Base-by-base conservation (phyloP, 1,140 invertebrate species). In the Penaeus vannamei region DNA sequence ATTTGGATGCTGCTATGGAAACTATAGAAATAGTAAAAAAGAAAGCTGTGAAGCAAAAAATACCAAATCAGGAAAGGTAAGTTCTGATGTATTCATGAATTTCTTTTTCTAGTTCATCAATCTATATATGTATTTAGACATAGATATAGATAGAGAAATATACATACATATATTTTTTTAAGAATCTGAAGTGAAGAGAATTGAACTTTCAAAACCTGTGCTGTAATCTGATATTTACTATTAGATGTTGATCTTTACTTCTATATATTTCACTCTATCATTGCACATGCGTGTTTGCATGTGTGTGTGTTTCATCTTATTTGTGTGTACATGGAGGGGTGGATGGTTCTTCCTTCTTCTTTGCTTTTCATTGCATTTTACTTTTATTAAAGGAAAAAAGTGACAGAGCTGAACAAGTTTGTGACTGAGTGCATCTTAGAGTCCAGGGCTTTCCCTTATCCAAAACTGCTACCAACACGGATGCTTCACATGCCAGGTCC, bases 381-480 rank as follows among this genome's bases (percentile, higher is more conserved):
- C 53, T 53, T 42, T 42, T 42, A 8, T 53, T 53, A 53, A 12
- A 84, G 83, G 20, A 84, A 66, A 42, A 84, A 26, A 19, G 42
- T 20, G 14, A 14, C 62, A 20, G 83, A 84, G 7, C 46, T 84
- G 14, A 69, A 42, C 19, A 20, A 23, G 20, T 17, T 46, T 22
- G 36, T 85, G 4, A 53, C 77, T 29, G 66, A 85, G 2, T n/a
- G 46, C 26, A 59, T 88, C 53, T 36, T 88, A 61, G 36, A 84
- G 26, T 88, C 86, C 14, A 83, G 29, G 29, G 86, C 81, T 69
- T 88, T 88, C 53, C 86, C 86, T 29, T 84, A 84, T 32, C 86
- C 86, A 22, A 61, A 72, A 10, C 32, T 88, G 20, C 60, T 88
- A 4, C 86, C 86, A 8, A 77, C 53, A 19, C 80, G 86, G 7